Evolutionary conservation across 2,797 vertebrate genomes (phyloP).

Genomic region (Dromococcyx pavoninus): DNA sequence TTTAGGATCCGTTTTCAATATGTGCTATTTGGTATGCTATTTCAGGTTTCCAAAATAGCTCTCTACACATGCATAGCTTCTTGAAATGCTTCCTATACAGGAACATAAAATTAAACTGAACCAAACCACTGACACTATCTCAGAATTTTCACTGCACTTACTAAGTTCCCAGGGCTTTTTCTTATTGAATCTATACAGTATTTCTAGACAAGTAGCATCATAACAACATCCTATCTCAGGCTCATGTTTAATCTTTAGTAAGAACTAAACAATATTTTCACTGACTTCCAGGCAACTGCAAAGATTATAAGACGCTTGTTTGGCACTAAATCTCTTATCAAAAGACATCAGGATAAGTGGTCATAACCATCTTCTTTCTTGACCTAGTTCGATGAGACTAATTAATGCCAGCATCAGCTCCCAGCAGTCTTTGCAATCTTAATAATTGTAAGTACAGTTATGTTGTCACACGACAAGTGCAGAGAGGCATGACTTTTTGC

Average conservation of each 20-base stretch:
- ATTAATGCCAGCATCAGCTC: conserved; percentile 37
- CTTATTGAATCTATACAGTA: not conserved
- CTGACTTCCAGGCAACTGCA: not conserved
- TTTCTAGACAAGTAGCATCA: not conserved
- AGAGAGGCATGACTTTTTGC: not conserved
- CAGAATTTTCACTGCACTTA: not conserved
- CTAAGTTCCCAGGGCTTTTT: not conserved
- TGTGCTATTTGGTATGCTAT: not conserved
- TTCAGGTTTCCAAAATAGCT: not conserved
- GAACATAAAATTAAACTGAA: not conserved
- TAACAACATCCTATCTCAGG: not conserved
- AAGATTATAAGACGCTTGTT: not conserved
- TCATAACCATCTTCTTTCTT: not conserved
- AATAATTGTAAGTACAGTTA: not conserved
- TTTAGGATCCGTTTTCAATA: not conserved
- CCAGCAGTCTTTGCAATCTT: not conserved
- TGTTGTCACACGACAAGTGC: not conserved
- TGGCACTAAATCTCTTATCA: not conserved
- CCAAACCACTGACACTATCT: not conserved
- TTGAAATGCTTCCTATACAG: not conserved
- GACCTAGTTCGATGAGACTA: not conserved
- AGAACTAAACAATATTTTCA: not conserved
- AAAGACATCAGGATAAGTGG: not conserved
- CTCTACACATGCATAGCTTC: not conserved
- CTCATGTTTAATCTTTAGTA: not conserved